Evolutionary conservation across 2,113 vertebrate genomes (phyloP).

Genomic region (Numida meleagris): DNA sequence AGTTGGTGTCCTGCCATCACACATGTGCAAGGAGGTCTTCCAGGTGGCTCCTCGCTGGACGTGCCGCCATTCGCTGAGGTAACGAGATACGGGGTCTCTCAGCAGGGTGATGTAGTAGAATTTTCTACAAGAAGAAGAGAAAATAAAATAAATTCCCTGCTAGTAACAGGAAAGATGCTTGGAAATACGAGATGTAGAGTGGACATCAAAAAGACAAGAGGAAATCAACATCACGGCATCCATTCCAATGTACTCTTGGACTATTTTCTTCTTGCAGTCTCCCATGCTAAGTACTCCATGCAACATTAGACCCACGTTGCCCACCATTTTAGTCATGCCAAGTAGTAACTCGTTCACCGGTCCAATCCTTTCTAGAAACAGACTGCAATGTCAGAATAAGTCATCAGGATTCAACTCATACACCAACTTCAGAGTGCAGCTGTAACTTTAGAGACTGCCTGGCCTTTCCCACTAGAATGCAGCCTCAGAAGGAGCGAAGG

Average conservation of each 20-base stretch:
- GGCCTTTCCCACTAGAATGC: not conserved
- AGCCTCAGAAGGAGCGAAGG: not conserved
- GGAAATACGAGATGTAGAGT: not conserved
- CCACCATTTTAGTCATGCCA: not conserved
- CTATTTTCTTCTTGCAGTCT: not conserved
- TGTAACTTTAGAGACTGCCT: not conserved
- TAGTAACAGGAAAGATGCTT: not conserved
- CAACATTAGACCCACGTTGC: not conserved
- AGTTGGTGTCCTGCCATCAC: constrained; percentile 94
- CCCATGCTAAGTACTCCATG: not conserved
- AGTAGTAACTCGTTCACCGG: not conserved
- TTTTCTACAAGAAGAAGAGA: constrained; percentile 81
- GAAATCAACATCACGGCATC: not conserved
- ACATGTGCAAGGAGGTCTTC: constrained; percentile 99
- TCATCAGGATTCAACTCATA: not conserved
- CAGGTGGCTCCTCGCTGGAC: constrained; percentile 97
- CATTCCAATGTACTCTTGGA: not conserved
- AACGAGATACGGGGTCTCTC: constrained; percentile 95
- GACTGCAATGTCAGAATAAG: not conserved
- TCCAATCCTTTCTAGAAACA: not conserved
- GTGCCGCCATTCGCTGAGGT: constrained; percentile 98
- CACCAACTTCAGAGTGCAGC: not conserved
- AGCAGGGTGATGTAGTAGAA: constrained; percentile 99
- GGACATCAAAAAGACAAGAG: not conserved
- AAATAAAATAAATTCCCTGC: not conserved